These are phyloP conservation scores for Paralvinella palmiformis DNA, from an alignment of 1,140 invertebrate species.

Conservation along the genomic window DNA sequence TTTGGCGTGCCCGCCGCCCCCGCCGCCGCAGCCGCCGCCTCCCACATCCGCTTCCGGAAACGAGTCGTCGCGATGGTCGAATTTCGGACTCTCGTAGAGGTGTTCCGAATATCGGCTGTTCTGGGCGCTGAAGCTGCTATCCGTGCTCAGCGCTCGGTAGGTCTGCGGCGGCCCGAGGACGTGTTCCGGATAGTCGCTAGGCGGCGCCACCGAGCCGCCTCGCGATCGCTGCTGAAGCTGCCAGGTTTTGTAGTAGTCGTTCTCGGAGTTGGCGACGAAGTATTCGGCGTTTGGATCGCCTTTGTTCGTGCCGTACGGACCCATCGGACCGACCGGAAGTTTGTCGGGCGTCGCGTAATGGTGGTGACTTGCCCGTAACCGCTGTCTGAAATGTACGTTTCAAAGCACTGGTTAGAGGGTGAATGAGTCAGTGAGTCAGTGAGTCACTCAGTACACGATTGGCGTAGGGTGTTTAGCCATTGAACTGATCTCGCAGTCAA, in stretches of 20 bases:
- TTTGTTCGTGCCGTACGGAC: not conserved
- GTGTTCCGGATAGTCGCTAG: constrained; percentile 10
- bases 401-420: not conserved
- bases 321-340: not conserved
- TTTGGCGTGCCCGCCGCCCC: not conserved
- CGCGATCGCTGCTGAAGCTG: constrained; percentile 3
- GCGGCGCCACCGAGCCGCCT: not conserved
- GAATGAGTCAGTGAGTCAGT: not conserved
- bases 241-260: constrained; percentile 14
- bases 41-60: no score
- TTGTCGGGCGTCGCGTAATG: not conserved
- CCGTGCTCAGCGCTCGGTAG: constrained; percentile 31
- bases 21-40: not conserved
- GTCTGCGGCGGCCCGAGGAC: constrained; percentile 28
- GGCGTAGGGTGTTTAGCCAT: no score
- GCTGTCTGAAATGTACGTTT: not conserved
- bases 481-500: no score
- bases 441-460: no score
- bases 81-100: constrained; percentile 26
- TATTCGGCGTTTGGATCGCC: not conserved
- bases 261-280: not conserved
- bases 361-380: no score
- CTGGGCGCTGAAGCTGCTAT: constrained; percentile 12
- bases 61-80: constrained; percentile 11
- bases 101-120: constrained; percentile 22